Conservation (phyloP, 37 sponge, comb jelly and placozoan species). For the Beroe forskalii region DNA sequence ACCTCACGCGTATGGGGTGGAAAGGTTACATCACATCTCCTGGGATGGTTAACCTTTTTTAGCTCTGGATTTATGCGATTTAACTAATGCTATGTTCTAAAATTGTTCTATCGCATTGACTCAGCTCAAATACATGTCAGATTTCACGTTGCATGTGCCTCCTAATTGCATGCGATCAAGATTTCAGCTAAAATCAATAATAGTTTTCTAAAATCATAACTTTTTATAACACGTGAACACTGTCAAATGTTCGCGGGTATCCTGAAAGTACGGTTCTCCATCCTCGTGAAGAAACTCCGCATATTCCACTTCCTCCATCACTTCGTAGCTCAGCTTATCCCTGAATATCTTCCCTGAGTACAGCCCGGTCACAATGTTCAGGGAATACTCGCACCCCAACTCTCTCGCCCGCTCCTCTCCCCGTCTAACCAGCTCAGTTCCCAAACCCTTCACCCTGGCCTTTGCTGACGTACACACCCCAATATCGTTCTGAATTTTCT, state of each 20-base stretch:
- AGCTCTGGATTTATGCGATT: no score
- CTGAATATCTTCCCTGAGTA: conserved; percentile 35
- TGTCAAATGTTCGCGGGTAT: background rate
- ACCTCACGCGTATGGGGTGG: no score
- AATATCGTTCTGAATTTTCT: background rate
- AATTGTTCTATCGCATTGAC: no score
- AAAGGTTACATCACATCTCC: no score
- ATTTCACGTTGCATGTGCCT: no score
- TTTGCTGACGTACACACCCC: background rate
- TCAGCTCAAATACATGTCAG: no score
- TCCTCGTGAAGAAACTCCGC: background rate
- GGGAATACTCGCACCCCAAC: background rate
- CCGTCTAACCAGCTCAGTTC: background rate
- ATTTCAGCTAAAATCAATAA: no score
- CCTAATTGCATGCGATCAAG: no score
- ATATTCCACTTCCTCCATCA: background rate
- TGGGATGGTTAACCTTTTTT: no score
- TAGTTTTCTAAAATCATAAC: no score
- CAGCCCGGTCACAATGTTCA: background rate
- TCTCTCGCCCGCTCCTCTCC: conserved; percentile 1
- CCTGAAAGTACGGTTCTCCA: background rate
- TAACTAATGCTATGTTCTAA: no score
- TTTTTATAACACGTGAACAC: background rate
- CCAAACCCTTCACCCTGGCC: background rate
- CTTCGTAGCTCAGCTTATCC: background rate